Conservation (phyloP, 2,113 vertebrate genomes). For the Cyprinodon tularosa region DNA sequence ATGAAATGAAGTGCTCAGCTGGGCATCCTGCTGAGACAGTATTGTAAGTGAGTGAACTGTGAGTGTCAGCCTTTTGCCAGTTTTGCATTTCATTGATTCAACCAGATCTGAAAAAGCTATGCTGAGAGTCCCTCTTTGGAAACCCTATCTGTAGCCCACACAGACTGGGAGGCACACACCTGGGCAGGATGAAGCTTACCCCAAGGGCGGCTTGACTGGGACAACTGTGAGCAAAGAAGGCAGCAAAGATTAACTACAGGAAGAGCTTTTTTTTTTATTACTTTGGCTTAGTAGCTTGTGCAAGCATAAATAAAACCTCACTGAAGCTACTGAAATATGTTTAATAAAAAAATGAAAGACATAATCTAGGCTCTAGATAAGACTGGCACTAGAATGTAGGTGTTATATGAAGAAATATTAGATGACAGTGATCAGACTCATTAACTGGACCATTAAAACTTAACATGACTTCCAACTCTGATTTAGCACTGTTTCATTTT, state of each 20-base stretch:
- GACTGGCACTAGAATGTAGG: too few species aligned
- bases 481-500: too few species aligned
- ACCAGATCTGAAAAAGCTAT: slow-evolving; percentile 58
- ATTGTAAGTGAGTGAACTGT: slow-evolving; percentile 50
- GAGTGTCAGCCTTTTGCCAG: slow-evolving; percentile 48
- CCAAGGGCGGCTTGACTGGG: slow-evolving; percentile 47
- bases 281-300: neutral
- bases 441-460: too few species aligned
- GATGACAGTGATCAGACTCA: too few species aligned
- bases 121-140: slow-evolving; percentile 45
- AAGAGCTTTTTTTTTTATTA: slow-evolving; percentile 14
- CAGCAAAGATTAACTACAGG: slow-evolving; percentile 27
- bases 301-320: neutral
- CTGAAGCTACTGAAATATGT: neutral
- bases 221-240: slow-evolving; percentile 27
- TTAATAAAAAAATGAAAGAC: neutral
- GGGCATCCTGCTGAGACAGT: slow-evolving; percentile 13
- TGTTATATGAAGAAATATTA: too few species aligned
- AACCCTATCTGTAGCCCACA: slow-evolving; percentile 53
- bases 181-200: slow-evolving; percentile 55
- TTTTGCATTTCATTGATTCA: slow-evolving; percentile 59
- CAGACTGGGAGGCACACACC: slow-evolving; percentile 47
- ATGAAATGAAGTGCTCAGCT: slow-evolving; percentile 20
- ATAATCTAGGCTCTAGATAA: neutral
- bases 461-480: too few species aligned